A percentile compares a stretch with the other conserved stretches of the same genome.
Conservation (phyloP, 1,140 invertebrate species). For the Megalonaias nervosa region DNA sequence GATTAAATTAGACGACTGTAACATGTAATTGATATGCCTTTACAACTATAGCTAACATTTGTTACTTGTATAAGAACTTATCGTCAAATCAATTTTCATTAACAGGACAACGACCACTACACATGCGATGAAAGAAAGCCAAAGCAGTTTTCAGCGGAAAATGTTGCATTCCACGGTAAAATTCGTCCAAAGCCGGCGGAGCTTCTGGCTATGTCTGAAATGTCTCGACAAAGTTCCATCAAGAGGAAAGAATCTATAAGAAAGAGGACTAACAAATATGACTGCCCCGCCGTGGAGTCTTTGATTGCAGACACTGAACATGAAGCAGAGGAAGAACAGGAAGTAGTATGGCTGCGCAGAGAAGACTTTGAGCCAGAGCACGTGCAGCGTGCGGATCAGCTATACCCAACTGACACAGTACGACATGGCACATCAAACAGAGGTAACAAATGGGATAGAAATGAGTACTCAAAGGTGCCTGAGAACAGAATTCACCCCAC, state of each 20-base stretch:
- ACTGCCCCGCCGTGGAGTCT: no score
- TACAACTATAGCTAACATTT: no score
- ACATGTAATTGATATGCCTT: no score
- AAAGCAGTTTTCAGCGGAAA: no score
- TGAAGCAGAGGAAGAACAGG: constrained; percentile 20
- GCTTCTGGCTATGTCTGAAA: background rate
- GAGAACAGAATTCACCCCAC: background rate
- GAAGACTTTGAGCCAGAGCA: constrained; percentile 33
- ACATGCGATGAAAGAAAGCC: no score
- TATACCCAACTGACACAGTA: background rate
- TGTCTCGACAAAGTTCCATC: constrained; percentile 7
- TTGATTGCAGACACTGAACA: background rate
- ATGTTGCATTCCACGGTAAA: no score
- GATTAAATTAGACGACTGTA: no score
- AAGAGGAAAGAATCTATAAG: background rate
- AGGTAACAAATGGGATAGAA: constrained; percentile 11
- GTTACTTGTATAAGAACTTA: no score
- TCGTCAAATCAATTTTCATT: no score
- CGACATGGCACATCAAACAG: constrained; percentile 11
- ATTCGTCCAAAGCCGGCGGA: no score
- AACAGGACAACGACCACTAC: no score
- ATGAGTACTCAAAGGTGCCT: constrained; percentile 4
- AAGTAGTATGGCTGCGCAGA: constrained; percentile 41
- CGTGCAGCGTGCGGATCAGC: background rate
- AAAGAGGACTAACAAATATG: no score